These are phyloP conservation scores for Marisa cornuarietis DNA, from an alignment of 1,140 invertebrate species.

Conservation along the genomic window DNA sequence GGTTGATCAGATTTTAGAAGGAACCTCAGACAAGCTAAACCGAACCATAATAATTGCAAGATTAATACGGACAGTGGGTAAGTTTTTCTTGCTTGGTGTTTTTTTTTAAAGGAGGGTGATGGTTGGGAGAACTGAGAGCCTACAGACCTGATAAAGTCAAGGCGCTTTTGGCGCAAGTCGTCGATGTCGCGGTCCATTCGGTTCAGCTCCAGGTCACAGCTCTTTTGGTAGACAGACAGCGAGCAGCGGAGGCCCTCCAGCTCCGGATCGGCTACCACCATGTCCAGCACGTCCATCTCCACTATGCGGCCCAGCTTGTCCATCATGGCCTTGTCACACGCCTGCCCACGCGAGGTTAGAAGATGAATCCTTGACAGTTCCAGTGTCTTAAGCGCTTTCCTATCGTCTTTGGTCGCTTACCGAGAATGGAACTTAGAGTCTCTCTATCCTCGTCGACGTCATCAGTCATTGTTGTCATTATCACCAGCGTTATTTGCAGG, in stretches of 20 bases:
- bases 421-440: background rate
- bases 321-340: conserved; percentile 5
- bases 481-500: background rate
- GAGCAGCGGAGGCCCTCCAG: background rate
- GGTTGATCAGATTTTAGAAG: too few relatives aligned
- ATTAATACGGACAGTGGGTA: too few relatives aligned
- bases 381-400: background rate
- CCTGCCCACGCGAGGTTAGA: background rate
- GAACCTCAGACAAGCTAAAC: too few relatives aligned
- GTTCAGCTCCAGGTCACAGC: background rate
- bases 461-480: background rate
- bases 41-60: too few relatives aligned
- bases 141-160: background rate
- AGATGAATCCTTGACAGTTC: background rate
- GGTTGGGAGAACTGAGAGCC: too few relatives aligned
- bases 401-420: background rate
- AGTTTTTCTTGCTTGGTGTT: too few relatives aligned
- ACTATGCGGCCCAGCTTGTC: conserved; percentile 11
- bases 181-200: background rate
- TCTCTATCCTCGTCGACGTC: background rate
- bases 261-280: conserved; percentile 15
- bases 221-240: background rate
- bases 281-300: conserved; percentile 7
- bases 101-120: too few relatives aligned
- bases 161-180: background rate